phyloP scores from a whole-genome alignment of 2,888 invertebrate species.

The Achlya flavicornis region DNA sequence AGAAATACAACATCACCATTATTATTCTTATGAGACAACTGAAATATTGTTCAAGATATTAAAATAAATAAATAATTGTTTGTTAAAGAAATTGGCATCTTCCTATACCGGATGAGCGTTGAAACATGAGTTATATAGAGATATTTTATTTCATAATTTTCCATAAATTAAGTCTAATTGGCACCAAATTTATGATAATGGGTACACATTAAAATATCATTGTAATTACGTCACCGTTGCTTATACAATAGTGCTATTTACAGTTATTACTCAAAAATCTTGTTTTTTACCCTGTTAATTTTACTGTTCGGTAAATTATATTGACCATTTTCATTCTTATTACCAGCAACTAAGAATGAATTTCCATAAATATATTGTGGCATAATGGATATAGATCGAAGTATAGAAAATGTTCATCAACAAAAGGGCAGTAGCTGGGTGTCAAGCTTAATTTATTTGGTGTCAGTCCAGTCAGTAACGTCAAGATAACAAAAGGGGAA shows the following conservation, averaged over 20 bases:
- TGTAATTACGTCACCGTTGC: constrained; percentile 59
- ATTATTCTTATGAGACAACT: no score
- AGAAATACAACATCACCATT: no score
- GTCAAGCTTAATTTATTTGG: constrained; percentile 41
- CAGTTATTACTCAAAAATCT: neutral
- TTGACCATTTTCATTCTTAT: neutral
- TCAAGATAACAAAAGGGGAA: constrained; percentile 58
- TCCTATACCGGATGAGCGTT: constrained; percentile 18
- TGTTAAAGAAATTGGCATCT: neutral
- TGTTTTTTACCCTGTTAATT: neutral
- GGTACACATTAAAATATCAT: constrained; percentile 68
- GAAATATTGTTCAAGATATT: constrained; percentile 30
- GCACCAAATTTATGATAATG: constrained; percentile 74
- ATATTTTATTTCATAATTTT: constrained; percentile 59
- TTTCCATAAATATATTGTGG: neutral
- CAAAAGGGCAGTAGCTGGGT: constrained; percentile 30
- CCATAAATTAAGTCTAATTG: constrained; percentile 69
- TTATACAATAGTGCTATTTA: constrained; percentile 9
- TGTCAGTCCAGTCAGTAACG: constrained; percentile 30
- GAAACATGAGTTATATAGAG: constrained; percentile 28
- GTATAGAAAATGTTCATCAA: constrained; percentile 15
- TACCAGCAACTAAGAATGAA: neutral
- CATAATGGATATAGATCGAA: neutral
- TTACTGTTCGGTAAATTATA: neutral
- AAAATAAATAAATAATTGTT: constrained; percentile 13